Evolutionary conservation across 2,888 invertebrate species (phyloP), one percentile per base, ranked within the genome.

Genomic region (Urechis unicinctus): DNA sequence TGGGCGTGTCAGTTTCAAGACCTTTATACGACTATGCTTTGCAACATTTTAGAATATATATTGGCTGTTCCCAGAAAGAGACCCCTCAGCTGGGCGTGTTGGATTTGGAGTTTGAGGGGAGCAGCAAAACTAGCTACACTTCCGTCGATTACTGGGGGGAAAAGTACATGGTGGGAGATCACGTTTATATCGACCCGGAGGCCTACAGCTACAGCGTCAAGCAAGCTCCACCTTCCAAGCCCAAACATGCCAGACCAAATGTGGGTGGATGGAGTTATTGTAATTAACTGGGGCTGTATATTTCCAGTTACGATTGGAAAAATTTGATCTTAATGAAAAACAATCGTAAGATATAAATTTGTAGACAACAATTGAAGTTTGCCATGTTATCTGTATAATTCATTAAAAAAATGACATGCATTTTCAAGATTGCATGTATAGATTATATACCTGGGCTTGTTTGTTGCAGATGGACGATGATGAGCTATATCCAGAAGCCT

Each of bases 401-500:
- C n/a, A n/a, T n/a, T n/a, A n/a, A n/a, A n/a, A n/a, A n/a, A n/a
- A n/a, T n/a, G n/a, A n/a, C n/a, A n/a, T n/a, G n/a, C n/a, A n/a
- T n/a, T n/a, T n/a, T n/a, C n/a, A n/a, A n/a, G n/a, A n/a, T n/a
- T n/a, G n/a, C n/a, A n/a, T n/a, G n/a, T n/a, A n/a, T n/a, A n/a
- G n/a, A n/a, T n/a, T n/a, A n/a, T n/a, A n/a, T n/a, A n/a, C n/a
- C n/a, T n/a, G n/a, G n/a, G n/a, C n/a, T n/a, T n/a, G 53, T 22
- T 36, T 36, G 17, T 13, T 36, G 9, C 36, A 36, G 36, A 36
- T 36, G 36, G 36, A 36, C 9, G 87, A 90, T 75, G 87, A 88
- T 72, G 82, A 84, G n/a, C 72, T 85, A 31, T 90, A 88, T 71
- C 86, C 90, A 0, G 91, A 91, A 74, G 85, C 85, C 67, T 90